phyloP scores from a whole-genome alignment of 2,888 invertebrate species.

The Antheraea yamamai region DNA sequence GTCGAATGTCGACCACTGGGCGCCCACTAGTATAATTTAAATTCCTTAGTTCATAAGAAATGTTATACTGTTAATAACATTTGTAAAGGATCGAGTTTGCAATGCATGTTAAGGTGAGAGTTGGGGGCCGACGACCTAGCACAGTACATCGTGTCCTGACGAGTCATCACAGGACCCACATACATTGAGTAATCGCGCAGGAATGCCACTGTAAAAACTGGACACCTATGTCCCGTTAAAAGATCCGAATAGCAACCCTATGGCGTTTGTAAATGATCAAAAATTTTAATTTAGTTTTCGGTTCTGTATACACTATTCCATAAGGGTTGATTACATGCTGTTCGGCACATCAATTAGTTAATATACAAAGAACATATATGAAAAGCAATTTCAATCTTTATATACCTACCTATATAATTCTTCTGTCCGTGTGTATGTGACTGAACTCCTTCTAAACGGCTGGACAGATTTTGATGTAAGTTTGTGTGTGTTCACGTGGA shows the following conservation, averaged over 20 bases:
- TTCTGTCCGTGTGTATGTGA: no score
- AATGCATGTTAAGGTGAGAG: not conserved
- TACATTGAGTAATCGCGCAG: constrained; percentile 11
- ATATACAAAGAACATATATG: not conserved
- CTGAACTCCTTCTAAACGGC: no score
- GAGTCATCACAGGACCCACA: constrained; percentile 11
- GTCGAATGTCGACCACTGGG: no score
- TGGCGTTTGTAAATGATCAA: not conserved
- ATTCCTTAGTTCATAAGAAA: not conserved
- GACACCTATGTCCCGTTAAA: constrained; percentile 1
- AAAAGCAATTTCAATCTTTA: not conserved
- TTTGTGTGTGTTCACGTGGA: no score
- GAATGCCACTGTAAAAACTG: constrained; percentile 11
- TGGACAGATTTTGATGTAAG: no score
- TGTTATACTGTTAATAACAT: not conserved
- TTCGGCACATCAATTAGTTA: not conserved
- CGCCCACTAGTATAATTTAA: no score
- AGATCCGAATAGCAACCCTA: not conserved
- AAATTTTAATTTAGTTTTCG: not conserved
- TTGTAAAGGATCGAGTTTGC: not conserved
- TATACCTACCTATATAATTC: no score
- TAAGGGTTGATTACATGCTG: not conserved
- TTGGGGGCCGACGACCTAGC: constrained; percentile 2
- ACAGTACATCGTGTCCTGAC: not conserved
- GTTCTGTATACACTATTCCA: not conserved